Evolutionary conservation across 2,888 invertebrate species (phyloP).

Genomic region (Cactoblastis cactorum): DNA sequence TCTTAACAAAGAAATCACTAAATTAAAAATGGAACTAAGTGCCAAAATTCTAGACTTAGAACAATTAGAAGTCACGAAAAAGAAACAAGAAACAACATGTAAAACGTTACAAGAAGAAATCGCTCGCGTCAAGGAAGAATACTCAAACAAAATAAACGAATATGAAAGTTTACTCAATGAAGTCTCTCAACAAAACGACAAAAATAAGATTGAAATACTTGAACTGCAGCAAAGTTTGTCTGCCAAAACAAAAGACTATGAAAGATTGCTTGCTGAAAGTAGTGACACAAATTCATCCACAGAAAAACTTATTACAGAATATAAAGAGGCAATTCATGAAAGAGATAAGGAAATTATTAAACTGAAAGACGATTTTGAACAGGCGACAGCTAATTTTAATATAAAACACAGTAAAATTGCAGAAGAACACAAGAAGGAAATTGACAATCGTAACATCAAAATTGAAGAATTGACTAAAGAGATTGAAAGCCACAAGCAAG

Average conservation of each 20-base stretch:
- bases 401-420: slow-evolving; percentile 73
- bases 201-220: slow-evolving; percentile 59
- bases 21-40: slow-evolving; percentile 77
- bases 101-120: slow-evolving; percentile 65
- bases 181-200: slow-evolving; percentile 62
- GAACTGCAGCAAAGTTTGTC: slow-evolving; percentile 60
- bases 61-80: slow-evolving; percentile 62
- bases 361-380: slow-evolving; percentile 69
- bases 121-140: slow-evolving; percentile 54
- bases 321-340: slow-evolving; percentile 71
- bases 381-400: slow-evolving; percentile 68
- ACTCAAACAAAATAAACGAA: slow-evolving; percentile 64
- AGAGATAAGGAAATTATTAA: slow-evolving; percentile 77
- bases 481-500: slow-evolving; percentile 65
- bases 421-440: slow-evolving; percentile 73
- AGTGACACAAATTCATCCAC: slow-evolving; percentile 54
- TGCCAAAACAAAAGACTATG: slow-evolving; percentile 60
- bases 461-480: slow-evolving; percentile 72
- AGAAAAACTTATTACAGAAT: slow-evolving; percentile 66
- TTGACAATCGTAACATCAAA: slow-evolving; percentile 69
- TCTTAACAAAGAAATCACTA: slow-evolving; percentile 72
- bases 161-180: slow-evolving; percentile 67
- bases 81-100: slow-evolving; percentile 55
- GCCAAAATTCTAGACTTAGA: slow-evolving; percentile 77
- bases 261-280: slow-evolving; percentile 58